A percentile compares a stretch with the other conserved stretches of the same genome.
These are phyloP conservation scores for Centropus unirufus DNA, from an alignment of 2,113 vertebrate species.

Conservation along the genomic window DNA sequence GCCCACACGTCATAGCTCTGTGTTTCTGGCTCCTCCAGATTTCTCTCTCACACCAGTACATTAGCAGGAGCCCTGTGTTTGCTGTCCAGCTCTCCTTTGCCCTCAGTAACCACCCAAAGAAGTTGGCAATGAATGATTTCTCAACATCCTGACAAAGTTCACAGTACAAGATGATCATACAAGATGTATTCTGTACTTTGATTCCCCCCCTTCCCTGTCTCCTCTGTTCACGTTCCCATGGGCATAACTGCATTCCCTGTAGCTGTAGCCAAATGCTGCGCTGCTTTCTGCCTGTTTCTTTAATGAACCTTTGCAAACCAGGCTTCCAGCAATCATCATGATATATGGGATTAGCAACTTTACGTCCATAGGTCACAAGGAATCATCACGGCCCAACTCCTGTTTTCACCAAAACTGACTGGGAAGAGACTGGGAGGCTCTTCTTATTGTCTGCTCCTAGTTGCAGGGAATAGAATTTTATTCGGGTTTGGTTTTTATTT, in stretches of 20 bases:
- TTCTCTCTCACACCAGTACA: neutral
- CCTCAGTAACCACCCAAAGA: neutral
- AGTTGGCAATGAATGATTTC: neutral
- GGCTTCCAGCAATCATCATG: neutral
- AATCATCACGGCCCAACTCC: neutral
- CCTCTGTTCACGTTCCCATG: neutral
- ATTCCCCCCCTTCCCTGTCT: neutral
- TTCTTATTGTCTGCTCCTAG: neutral
- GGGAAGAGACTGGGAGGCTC: neutral
- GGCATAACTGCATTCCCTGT: neutral
- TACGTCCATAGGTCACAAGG: neutral
- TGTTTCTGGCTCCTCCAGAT: neutral
- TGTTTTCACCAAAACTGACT: neutral
- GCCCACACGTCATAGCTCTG: neutral
- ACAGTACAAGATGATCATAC: slow-evolving; percentile 36
- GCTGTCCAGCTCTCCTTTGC: neutral
- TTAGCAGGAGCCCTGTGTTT: fast-evolving
- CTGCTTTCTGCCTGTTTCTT: neutral
- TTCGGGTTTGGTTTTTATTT: neutral
- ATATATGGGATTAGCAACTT: neutral
- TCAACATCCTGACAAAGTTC: slow-evolving; percentile 44
- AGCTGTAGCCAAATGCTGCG: neutral
- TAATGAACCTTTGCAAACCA: neutral
- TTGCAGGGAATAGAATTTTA: neutral
- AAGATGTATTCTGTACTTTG: slow-evolving; percentile 53